Conservation (phyloP, 1,140 invertebrate genomes). For the Papilio helenus region DNA sequence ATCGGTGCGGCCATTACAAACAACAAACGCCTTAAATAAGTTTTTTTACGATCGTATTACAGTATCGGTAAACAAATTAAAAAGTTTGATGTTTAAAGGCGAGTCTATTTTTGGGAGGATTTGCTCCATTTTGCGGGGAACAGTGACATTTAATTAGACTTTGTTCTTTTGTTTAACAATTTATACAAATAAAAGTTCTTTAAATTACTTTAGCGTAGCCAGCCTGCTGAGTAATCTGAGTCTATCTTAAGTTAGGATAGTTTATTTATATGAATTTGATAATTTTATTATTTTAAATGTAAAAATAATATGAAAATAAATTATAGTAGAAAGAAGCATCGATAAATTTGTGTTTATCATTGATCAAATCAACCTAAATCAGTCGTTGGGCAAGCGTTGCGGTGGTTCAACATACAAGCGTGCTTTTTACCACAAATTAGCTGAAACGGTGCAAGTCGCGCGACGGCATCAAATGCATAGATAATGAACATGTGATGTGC, state of each 20-base stretch:
- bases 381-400: neutral
- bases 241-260: neutral
- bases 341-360: neutral
- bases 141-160: neutral
- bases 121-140: neutral
- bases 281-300: too few species aligned
- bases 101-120: neutral
- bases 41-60: neutral
- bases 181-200: neutral
- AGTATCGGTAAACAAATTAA: neutral
- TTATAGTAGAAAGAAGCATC: neutral
- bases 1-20: neutral
- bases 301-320: too few species aligned
- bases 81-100: neutral
- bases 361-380: neutral
- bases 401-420: neutral
- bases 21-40: neutral
- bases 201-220: neutral
- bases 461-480: neutral
- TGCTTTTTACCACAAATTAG: neutral
- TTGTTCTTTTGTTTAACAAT: conserved; percentile 6
- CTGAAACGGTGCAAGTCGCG: neutral
- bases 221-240: too few species aligned
- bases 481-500: neutral
- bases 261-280: neutral